A percentile compares a stretch with the other conserved stretches of the same genome.
Evolutionary conservation across 92 coral and sea anemone species (phyloP).

Genomic region (Epizoanthus ramosus): DNA sequence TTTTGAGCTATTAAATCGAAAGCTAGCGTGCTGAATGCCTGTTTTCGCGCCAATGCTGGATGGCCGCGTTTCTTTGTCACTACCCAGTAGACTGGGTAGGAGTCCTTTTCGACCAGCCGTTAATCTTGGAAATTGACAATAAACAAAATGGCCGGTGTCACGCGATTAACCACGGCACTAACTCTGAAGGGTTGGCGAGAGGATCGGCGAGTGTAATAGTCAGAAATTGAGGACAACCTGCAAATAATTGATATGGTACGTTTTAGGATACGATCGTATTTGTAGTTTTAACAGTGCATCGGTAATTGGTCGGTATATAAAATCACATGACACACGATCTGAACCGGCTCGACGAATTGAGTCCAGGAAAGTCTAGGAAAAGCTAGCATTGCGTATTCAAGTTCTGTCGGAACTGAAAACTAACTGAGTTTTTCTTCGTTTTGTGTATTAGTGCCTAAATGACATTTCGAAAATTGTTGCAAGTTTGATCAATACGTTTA

Average conservation of each 20-base stretch:
- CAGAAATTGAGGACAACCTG: background rate
- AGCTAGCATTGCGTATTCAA: too few species aligned
- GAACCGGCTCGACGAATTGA: constrained; percentile 6
- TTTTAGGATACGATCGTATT: constrained; percentile 1
- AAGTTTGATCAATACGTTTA: background rate
- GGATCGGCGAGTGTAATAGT: background rate
- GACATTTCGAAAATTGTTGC: background rate
- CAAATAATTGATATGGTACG: constrained; percentile 1
- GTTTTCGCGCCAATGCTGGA: too few species aligned
- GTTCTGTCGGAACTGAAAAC: background rate
- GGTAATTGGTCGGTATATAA: too few species aligned
- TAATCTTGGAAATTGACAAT: background rate
- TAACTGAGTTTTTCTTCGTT: background rate
- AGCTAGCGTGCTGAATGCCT: constrained; percentile 1
- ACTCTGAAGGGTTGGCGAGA: background rate
- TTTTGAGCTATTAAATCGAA: constrained; percentile 2
- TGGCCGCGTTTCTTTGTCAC: background rate
- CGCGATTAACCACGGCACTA: constrained; percentile 9
- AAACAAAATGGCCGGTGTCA: background rate
- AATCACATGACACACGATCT: constrained; percentile 4
- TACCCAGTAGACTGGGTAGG: background rate
- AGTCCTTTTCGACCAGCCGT: background rate
- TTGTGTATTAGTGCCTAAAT: background rate
- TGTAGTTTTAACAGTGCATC: background rate
- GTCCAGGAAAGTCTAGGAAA: constrained; percentile 5